Evolutionary conservation across 2,888 invertebrate species (phyloP), one percentile per base, ranked within the genome.

Genomic region (Cepaea hortensis): DNA sequence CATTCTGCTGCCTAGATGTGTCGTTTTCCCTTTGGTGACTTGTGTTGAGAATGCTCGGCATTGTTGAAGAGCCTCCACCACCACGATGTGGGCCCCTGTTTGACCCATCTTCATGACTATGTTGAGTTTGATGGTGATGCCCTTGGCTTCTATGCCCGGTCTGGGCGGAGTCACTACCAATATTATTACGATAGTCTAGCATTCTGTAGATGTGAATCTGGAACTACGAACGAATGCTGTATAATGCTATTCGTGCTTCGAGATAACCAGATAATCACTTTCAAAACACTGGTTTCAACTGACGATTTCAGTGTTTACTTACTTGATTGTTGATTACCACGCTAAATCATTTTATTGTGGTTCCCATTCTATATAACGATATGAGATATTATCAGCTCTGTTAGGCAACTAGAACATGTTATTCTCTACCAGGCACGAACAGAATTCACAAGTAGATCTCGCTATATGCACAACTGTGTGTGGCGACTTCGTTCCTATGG

Each of bases 121-220:
- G 82, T 48, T 84, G 87, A 79, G 85, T 80, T 50, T 86, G 86
- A 68, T 84, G 84, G 48, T 79, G 87, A 62, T 76, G 86, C 65
- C 87, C 87, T 35, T 86, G 87, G 55, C 77, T 62, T 46, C 50
- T 77, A 82, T 91, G 91, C 61, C 91, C 90, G 35, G 91, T 88
- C 23, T 90, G 89, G 65, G 90, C 87, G 48, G 87, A 89, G 84
- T 91, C 91, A 76, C 46, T 83, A 35, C 85, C 81, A 13, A 82
- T 76, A 88, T 91, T 92, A 77, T 91, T 90, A 83, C 92, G 92
- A 88, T 92, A 93, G 90, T 93, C 93, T 90, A 93, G 89, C 93
- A 93, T 92, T 61, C 84, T 86, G 20, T 85, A 76, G 3, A 79
- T 48, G 5, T 65, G 81, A 15, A 35, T 75, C 48, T n/a, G 77